These are phyloP conservation scores for Ahaetulla prasina DNA, from an alignment of 2,113 vertebrate species.

Conservation along the genomic window DNA sequence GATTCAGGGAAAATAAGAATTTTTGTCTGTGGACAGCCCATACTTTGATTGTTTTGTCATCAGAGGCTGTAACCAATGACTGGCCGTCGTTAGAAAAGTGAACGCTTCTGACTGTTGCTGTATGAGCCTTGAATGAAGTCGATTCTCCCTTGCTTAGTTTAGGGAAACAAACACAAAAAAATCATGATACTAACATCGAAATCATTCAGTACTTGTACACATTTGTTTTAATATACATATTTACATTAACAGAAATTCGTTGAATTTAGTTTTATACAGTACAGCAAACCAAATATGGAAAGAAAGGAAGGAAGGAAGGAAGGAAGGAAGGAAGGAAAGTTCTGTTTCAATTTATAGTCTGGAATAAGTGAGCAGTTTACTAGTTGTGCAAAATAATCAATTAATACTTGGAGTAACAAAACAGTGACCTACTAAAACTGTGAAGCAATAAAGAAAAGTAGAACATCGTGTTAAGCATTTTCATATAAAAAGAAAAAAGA, in stretches of 20 bases:
- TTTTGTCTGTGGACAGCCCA: constrained; percentile 94
- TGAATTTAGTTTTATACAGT: background rate
- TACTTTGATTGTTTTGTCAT: constrained; percentile 95
- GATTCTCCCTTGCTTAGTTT: constrained; percentile 86
- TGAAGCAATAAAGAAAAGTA: background rate
- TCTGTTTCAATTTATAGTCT: background rate
- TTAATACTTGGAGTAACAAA: constrained; percentile 1
- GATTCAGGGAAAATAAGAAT: constrained; percentile 90
- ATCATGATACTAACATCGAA: background rate
- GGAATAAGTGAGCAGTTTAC: background rate
- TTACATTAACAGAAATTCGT: background rate
- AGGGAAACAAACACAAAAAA: background rate
- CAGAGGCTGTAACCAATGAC: constrained; percentile 87
- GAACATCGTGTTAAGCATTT: background rate
- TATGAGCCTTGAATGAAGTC: constrained; percentile 87
- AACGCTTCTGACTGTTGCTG: constrained; percentile 85
- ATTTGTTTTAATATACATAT: background rate
- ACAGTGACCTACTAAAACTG: constrained; percentile 4
- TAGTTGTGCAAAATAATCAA: background rate
- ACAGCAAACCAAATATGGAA: background rate
- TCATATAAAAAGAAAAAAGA: constrained; percentile 1
- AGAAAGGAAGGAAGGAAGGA: background rate
- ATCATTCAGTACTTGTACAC: background rate
- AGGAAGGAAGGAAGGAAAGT: background rate
- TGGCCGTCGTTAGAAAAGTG: constrained; percentile 90